phyloP scores from a whole-genome alignment of 1,140 invertebrate species.

The Temnothorax nylanderi region DNA sequence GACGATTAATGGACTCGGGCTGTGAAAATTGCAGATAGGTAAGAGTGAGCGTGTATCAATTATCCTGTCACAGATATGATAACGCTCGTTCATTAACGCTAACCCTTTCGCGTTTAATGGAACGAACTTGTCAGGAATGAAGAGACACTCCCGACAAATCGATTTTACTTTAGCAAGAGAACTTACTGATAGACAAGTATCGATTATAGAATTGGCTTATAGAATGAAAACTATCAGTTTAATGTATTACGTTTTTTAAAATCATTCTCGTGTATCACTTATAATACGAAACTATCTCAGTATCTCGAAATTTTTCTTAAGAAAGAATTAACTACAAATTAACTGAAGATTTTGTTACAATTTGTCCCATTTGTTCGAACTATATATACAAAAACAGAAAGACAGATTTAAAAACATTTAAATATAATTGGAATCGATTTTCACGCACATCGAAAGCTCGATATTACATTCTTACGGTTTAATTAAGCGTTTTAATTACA shows the following conservation, averaged over 20 bases:
- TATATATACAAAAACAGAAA: neutral
- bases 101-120: conserved; percentile 38
- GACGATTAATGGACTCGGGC: conserved; percentile 22
- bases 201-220: conserved; percentile 20
- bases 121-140: conserved; percentile 9
- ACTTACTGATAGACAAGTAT: neutral
- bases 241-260: neutral
- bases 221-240: neutral
- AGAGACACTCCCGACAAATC: conserved; percentile 40
- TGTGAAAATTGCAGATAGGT: conserved; percentile 42
- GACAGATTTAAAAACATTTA: neutral
- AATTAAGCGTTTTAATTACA: neutral
- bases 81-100: conserved; percentile 43
- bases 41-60: conserved; percentile 43
- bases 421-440: neutral
- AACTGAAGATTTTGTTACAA: neutral
- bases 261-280: neutral
- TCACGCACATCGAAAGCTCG: neutral
- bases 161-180: neutral
- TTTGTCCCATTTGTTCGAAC: neutral
- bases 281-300: neutral
- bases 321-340: neutral
- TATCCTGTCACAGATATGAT: conserved; percentile 32
- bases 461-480: neutral
- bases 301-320: neutral